These are phyloP conservation scores for Periphyllus acericola DNA, from an alignment of 2,888 invertebrate species.

Conservation along the genomic window DNA sequence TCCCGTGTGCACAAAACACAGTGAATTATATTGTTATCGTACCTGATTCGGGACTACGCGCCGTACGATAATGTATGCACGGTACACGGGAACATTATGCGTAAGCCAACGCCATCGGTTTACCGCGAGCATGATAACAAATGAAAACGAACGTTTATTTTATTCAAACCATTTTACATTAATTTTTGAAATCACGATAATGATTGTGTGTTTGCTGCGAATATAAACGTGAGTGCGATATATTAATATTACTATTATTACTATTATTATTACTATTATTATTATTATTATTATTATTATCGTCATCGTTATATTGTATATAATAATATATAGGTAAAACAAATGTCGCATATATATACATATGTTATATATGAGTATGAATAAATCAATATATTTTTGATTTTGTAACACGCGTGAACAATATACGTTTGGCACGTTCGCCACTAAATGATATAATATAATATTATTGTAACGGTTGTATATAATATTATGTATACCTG, in stretches of 20 bases:
- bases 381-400: not conserved
- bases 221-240: not conserved
- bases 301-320: no score
- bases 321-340: not conserved
- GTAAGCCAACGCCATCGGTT: no score
- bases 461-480: not conserved
- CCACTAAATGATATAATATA: not conserved
- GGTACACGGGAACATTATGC: no score
- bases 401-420: not conserved
- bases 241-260: not conserved
- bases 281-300: not conserved
- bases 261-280: not conserved
- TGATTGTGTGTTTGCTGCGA: not conserved
- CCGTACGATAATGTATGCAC: no score
- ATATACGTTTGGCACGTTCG: not conserved
- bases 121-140: not conserved
- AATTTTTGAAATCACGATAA: not conserved
- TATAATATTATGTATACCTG: not conserved
- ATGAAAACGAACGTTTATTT: conserved; percentile 20
- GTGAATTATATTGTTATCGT: no score
- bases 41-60: no score
- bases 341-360: no score
- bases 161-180: conserved; percentile 28
- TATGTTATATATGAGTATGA: not conserved
- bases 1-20: no score